Percentiles rank a stretch among this genome's conserved stretches.
Conservation (phyloP, 2,888 invertebrate genomes). For the Rotaria sp. region DNA sequence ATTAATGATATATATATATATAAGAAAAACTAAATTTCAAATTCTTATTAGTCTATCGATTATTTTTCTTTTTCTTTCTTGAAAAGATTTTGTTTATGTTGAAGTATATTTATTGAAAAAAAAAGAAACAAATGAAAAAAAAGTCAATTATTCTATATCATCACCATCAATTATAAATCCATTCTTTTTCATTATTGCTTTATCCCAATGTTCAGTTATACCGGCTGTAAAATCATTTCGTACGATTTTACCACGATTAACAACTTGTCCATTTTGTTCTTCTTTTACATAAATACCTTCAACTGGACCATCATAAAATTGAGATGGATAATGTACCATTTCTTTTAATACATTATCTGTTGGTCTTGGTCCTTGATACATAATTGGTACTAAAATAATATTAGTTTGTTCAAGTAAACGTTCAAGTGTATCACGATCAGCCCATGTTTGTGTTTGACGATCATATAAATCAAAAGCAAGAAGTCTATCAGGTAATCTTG, state of each 20-base stretch:
- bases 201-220: neutral
- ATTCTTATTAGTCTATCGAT: too few species aligned
- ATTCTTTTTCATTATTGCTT: neutral
- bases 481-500: neutral
- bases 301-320: neutral
- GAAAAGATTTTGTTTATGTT: neutral
- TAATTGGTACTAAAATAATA: neutral
- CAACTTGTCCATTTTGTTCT: conserved; percentile 9
- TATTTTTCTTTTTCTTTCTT: too few species aligned
- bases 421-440: neutral
- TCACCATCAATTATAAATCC: neutral
- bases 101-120: neutral
- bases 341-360: neutral
- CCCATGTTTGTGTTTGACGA: conserved; percentile 7
- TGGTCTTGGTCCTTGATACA: conserved; percentile 6
- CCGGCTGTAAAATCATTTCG: neutral
- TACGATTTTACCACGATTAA: neutral
- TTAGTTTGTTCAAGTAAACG: neutral
- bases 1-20: too few species aligned
- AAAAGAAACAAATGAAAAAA: neutral
- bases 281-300: neutral
- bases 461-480: neutral
- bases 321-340: neutral
- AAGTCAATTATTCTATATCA: neutral
- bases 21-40: too few species aligned